phyloP scores from a whole-genome alignment of 2,797 vertebrate genomes.

The Dermochelys coriacea region DNA sequence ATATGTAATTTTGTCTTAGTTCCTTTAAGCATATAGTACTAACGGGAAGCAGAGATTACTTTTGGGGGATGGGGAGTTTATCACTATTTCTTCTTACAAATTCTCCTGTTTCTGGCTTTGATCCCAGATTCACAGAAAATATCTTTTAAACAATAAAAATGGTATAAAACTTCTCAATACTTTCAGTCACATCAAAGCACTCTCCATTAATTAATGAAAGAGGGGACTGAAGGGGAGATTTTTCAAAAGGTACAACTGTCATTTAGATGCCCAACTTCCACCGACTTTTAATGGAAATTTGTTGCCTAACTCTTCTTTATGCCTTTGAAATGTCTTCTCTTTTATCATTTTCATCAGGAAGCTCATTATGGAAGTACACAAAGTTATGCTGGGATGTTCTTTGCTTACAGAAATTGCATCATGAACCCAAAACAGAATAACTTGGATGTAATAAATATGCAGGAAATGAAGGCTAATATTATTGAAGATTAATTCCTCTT shows the following conservation, averaged over 20 bases:
- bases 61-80: not conserved
- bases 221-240: not conserved
- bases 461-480: not conserved
- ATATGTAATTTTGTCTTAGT: not conserved
- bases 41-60: not conserved
- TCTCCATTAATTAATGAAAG: not conserved
- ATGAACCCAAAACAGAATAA: not conserved
- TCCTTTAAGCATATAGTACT: accelerated
- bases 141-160: not conserved
- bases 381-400: no score
- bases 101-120: not conserved
- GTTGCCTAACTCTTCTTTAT: not conserved
- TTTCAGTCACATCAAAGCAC: not conserved
- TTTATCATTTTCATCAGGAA: not conserved
- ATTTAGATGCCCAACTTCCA: not conserved
- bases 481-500: not conserved
- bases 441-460: not conserved
- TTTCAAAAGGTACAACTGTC: not conserved
- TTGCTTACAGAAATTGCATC: not conserved
- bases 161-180: not conserved
- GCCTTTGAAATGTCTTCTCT: not conserved
- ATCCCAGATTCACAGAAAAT: not conserved
- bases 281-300: not conserved
- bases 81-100: not conserved
- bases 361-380: not conserved